Conservation (phyloP, 2,888 invertebrate species). For the Eupithecia subfuscata region DNA sequence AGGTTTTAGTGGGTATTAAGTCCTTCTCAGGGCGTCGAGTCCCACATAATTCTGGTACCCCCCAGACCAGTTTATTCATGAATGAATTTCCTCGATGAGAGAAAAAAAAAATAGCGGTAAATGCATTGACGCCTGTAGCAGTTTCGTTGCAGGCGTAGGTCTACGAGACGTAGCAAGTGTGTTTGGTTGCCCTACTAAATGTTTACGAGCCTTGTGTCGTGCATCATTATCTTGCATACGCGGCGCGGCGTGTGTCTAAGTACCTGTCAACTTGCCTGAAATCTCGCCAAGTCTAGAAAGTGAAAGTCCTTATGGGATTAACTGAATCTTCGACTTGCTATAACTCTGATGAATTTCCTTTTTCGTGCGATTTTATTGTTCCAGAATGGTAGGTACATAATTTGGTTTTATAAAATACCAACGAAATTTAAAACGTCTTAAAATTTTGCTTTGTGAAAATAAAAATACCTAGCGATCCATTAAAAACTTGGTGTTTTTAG, state of each 20-base stretch:
- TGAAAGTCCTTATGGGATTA: neutral
- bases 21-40: too few species aligned
- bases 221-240: neutral
- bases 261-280: neutral
- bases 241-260: neutral
- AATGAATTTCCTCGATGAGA: too few species aligned
- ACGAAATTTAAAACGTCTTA: neutral
- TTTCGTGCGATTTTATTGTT: neutral
- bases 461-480: neutral
- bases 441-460: neutral
- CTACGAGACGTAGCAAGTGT: slow-evolving; percentile 16
- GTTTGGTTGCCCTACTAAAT: slow-evolving; percentile 11
- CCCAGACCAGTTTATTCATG: too few species aligned
- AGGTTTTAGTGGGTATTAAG: too few species aligned
- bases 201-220: neutral
- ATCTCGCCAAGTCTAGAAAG: neutral
- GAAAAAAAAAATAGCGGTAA: neutral
- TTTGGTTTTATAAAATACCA: neutral
- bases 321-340: neutral
- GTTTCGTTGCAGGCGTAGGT: slow-evolving; percentile 34
- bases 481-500: neutral
- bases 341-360: neutral
- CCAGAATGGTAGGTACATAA: too few species aligned
- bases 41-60: too few species aligned
- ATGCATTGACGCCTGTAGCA: slow-evolving; percentile 6